Evolutionary conservation across 1,140 invertebrate species (phyloP).

Genomic region (Lethrus apterus): DNA sequence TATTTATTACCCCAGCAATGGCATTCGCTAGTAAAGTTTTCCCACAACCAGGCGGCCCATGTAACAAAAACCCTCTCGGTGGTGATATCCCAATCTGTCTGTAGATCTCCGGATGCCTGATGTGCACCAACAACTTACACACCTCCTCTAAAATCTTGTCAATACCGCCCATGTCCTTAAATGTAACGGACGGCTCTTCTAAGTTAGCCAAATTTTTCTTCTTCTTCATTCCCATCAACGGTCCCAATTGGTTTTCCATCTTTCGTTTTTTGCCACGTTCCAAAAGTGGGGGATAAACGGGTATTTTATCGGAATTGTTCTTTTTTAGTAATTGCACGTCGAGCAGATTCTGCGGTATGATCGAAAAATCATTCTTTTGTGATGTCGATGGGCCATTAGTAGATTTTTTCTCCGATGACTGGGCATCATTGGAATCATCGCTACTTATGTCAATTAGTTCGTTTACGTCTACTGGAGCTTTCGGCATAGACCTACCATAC

Average conservation of each 20-base stretch:
- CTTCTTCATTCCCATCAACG: slow-evolving; percentile 19
- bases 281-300: too few species aligned
- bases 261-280: slow-evolving; percentile 21
- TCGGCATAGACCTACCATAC: slow-evolving; percentile 22
- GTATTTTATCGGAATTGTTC: slow-evolving; percentile 7
- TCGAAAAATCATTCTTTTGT: slow-evolving; percentile 9
- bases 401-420: slow-evolving; percentile 15
- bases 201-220: slow-evolving; percentile 19
- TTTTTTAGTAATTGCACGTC: too few species aligned
- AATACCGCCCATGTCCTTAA: slow-evolving; percentile 64
- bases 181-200: slow-evolving; percentile 22
- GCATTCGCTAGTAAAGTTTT: slow-evolving; percentile 89
- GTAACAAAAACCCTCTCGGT: slow-evolving; percentile 76
- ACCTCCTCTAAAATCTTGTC: slow-evolving; percentile 66
- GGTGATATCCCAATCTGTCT: slow-evolving; percentile 69
- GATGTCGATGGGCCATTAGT: slow-evolving; percentile 26
- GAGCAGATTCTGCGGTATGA: neutral
- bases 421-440: slow-evolving; percentile 31
- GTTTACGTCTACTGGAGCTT: slow-evolving; percentile 28
- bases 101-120: slow-evolving; percentile 79
- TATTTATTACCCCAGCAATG: slow-evolving; percentile 86
- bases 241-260: slow-evolving; percentile 20
- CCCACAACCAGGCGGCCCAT: slow-evolving; percentile 89
- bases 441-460: slow-evolving; percentile 40
- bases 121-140: slow-evolving; percentile 71